These are phyloP conservation scores for Leptinotarsa haldemani DNA, from an alignment of 2,888 invertebrate species.

Conservation along the genomic window DNA sequence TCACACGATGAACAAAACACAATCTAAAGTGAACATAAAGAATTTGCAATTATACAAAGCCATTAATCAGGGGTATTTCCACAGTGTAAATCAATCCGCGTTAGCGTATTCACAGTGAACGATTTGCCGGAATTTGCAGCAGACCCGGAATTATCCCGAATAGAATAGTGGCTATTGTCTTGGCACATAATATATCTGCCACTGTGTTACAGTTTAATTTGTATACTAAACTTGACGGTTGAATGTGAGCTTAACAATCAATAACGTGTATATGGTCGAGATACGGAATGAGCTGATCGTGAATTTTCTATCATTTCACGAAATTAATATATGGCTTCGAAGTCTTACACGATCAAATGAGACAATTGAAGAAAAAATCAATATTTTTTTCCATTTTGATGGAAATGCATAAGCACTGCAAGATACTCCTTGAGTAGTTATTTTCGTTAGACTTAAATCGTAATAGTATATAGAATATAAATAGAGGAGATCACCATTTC, in stretches of 20 bases:
- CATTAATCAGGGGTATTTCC: conserved; percentile 63
- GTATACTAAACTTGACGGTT: conserved; percentile 45
- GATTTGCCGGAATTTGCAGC: conserved; percentile 61
- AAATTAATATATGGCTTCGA: too few species aligned
- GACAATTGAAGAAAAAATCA: too few species aligned
- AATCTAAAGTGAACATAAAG: conserved; percentile 59
- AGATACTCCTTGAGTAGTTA: too few species aligned
- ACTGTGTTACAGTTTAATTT: conserved; percentile 52
- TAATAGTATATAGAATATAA: too few species aligned
- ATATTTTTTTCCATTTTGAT: too few species aligned
- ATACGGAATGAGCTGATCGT: too few species aligned
- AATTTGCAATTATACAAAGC: conserved; percentile 65
- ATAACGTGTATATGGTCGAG: too few species aligned
- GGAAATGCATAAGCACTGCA: too few species aligned
- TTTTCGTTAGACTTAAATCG: too few species aligned
- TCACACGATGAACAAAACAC: conserved; percentile 28
- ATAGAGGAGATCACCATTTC: too few species aligned
- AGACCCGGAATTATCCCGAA: conserved; percentile 57
- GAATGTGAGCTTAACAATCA: conserved; percentile 14
- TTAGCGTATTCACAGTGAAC: conserved; percentile 63
- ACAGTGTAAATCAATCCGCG: conserved; percentile 64
- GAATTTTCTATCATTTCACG: too few species aligned
- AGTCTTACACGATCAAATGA: too few species aligned
- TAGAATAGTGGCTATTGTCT: conserved; percentile 57
- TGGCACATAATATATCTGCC: conserved; percentile 53